Evolutionary conservation across 2,888 invertebrate species (phyloP).

Genomic region (Trachelus stipa): DNA sequence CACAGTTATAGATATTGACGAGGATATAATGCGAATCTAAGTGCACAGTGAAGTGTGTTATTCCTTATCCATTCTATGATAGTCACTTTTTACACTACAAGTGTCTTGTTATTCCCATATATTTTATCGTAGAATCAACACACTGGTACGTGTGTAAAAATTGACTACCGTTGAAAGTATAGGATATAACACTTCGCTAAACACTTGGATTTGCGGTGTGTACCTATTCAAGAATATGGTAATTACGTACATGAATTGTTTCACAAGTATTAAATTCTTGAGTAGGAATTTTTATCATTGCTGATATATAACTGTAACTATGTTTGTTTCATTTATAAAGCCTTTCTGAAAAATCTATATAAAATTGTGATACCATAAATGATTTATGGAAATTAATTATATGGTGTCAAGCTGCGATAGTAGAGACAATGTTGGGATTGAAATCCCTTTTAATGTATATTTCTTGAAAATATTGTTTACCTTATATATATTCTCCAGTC

Average conservation of each 20-base stretch:
- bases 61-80: too few species aligned
- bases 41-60: too few species aligned
- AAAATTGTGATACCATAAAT: not conserved
- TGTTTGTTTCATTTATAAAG: not conserved
- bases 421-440: not conserved
- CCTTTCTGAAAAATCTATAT: not conserved
- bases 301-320: not conserved
- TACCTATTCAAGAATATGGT: not conserved
- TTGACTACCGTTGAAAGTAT: too few species aligned
- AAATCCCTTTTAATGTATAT: not conserved
- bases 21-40: not conserved
- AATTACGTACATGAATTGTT: not conserved
- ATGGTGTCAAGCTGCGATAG: not conserved
- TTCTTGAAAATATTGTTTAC: not conserved
- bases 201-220: too few species aligned
- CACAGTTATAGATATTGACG: not conserved
- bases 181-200: too few species aligned
- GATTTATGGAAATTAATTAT: not conserved
- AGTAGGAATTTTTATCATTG: not conserved
- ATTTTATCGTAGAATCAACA: too few species aligned
- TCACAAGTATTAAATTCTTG: not conserved
- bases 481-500: too few species aligned
- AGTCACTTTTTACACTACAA: too few species aligned
- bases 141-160: too few species aligned
- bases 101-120: too few species aligned